Percentiles rank a stretch among this genome's conserved stretches.
These are phyloP conservation scores for Spodoptera picta DNA, from an alignment of 2,888 invertebrate genomes.

Conservation along the genomic window DNA sequence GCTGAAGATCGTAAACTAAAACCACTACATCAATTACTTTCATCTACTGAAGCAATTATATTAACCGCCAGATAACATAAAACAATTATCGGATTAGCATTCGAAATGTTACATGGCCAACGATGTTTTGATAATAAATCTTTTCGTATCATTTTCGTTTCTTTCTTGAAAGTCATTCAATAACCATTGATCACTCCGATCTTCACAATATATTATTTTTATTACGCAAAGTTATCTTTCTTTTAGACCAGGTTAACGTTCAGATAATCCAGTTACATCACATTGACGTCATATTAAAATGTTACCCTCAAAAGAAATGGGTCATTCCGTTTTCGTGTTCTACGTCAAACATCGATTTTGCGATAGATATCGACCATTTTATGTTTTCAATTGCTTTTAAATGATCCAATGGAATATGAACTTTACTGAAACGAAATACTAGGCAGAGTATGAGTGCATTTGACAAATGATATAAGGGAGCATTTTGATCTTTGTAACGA, in stretches of 20 bases:
- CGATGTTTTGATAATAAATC: constrained; percentile 51
- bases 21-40: not conserved
- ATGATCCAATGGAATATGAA: constrained; percentile 43
- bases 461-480: constrained; percentile 11
- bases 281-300: constrained; percentile 79
- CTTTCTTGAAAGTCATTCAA: constrained; percentile 40
- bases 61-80: not conserved
- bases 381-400: constrained; percentile 45
- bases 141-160: constrained; percentile 38
- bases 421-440: constrained; percentile 43
- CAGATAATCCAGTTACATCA: constrained; percentile 63
- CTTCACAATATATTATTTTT: constrained; percentile 66
- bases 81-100: constrained; percentile 5
- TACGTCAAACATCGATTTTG: constrained; percentile 73
- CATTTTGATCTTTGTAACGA: constrained; percentile 31
- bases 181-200: constrained; percentile 53
- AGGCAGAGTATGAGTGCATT: not conserved
- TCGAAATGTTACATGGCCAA: constrained; percentile 56
- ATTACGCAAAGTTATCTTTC: constrained; percentile 72
- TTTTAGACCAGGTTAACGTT: constrained; percentile 59
- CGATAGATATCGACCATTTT: constrained; percentile 55
- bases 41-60: constrained; percentile 9
- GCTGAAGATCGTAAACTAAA: too few relatives aligned
- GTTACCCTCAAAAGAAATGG: constrained; percentile 78
- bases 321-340: constrained; percentile 77